A percentile compares a stretch with the other conserved stretches of the same genome.
These are phyloP conservation scores for Thunnus thynnus DNA, from an alignment of 2,113 vertebrate genomes.

Conservation along the genomic window DNA sequence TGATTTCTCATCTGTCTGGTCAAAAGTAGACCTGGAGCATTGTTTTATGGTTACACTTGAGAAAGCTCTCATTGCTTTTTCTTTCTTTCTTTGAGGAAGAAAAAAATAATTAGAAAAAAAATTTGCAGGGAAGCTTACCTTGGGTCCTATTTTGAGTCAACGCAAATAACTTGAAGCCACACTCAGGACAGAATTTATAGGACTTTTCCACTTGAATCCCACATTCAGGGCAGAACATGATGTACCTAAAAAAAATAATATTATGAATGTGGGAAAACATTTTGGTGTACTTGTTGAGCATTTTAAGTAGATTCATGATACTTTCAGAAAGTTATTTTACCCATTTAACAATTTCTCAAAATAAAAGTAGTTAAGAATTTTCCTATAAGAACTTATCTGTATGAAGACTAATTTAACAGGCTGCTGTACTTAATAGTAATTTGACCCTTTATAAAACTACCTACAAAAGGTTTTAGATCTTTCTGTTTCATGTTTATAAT, in stretches of 20 bases:
- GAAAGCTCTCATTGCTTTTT: no score
- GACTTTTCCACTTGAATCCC: neutral
- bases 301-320: accelerated
- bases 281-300: neutral
- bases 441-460: neutral
- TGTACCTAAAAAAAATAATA: slow-evolving; percentile 17
- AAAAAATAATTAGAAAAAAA: no score
- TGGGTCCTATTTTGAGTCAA: neutral
- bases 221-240: slow-evolving; percentile 45
- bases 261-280: neutral
- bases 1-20: no score
- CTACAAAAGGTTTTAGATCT: neutral
- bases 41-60: no score
- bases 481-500: no score
- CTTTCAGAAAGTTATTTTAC: neutral
- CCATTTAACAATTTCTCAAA: neutral
- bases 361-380: no score
- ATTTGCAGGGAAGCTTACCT: slow-evolving; percentile 16
- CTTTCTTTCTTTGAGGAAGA: no score
- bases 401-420: no score
- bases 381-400: no score
- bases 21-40: no score
- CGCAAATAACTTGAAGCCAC: slow-evolving; percentile 31
- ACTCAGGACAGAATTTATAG: slow-evolving; percentile 39
- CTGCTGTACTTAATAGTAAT: neutral